Percentiles rank a stretch among this genome's conserved stretches.
These are phyloP conservation scores for Piscicola geometra DNA, from an alignment of 2,888 invertebrate genomes.

Conservation along the genomic window DNA sequence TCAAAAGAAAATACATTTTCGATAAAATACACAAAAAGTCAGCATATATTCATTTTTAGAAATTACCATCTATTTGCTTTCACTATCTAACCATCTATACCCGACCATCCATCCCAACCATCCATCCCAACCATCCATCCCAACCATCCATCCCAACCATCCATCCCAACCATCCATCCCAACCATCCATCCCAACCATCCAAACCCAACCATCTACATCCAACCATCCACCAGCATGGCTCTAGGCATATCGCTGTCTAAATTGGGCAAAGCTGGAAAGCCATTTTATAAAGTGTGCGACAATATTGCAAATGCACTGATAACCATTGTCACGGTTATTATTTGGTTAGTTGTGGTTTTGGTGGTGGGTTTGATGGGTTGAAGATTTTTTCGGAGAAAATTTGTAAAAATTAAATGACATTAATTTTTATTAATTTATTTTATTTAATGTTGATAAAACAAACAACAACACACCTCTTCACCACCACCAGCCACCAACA, in stretches of 20 bases:
- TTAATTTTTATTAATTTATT: neutral
- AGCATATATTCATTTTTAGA: no score
- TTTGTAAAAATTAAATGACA: neutral
- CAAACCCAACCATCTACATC: no score
- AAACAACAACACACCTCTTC: neutral
- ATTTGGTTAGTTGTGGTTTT: neutral
- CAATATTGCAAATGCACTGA: neutral
- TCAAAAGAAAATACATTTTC: no score
- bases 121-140: no score
- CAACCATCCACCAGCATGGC: neutral
- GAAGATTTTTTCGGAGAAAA: neutral
- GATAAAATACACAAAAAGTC: no score
- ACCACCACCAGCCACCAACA: neutral
- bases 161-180: no score
- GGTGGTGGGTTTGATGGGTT: neutral
- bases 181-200: no score
- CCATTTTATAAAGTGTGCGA: neutral
- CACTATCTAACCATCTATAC: no score
- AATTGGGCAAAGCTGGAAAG: neutral
- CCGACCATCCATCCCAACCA: no score
- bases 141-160: no score
- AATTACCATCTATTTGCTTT: no score
- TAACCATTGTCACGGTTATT: neutral
- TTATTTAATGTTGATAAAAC: no score
- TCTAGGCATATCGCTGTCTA: neutral